Evolutionary conservation across 2,888 invertebrate genomes (phyloP).

Genomic region (Trichacis sp.): DNA sequence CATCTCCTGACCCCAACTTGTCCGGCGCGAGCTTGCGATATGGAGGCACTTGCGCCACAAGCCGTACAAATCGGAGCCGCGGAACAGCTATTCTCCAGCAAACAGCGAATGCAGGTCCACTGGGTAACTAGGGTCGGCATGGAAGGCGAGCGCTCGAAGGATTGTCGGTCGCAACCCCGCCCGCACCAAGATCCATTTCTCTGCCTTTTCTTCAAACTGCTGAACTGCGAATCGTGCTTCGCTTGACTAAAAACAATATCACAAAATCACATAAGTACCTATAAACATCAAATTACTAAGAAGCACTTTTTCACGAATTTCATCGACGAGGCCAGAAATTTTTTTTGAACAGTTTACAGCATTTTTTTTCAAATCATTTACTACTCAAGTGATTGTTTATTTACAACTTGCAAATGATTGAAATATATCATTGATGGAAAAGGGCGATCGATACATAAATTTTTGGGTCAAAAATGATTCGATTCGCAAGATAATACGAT

Average conservation of each 20-base stretch:
- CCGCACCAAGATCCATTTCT: constrained; percentile 61
- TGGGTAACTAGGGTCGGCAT: constrained; percentile 60
- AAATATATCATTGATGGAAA: too few relatives aligned
- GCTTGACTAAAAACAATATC: constrained; percentile 45
- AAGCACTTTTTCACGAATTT: too few relatives aligned
- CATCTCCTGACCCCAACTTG: constrained; percentile 63
- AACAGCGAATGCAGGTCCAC: constrained; percentile 82
- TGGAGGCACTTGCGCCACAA: constrained; percentile 74
- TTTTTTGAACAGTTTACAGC: too few relatives aligned
- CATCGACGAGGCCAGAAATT: too few relatives aligned
- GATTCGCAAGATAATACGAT: too few relatives aligned
- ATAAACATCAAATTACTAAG: too few relatives aligned
- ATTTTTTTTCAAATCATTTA: too few relatives aligned
- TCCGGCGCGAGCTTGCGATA: constrained; percentile 58
- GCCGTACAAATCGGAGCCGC: constrained; percentile 78
- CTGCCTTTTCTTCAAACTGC: constrained; percentile 44
- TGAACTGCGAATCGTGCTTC: constrained; percentile 42
- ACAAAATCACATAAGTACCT: too few relatives aligned
- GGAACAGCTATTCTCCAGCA: constrained; percentile 77
- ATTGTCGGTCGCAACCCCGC: constrained; percentile 36
- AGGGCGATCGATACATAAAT: too few relatives aligned
- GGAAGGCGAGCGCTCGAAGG: constrained; percentile 57
- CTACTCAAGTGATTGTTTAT: too few relatives aligned
- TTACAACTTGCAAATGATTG: too few relatives aligned
- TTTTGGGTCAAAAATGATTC: too few relatives aligned